Evolutionary conservation across 1,140 invertebrate species (phyloP), one percentile per base, ranked within the genome.

Genomic region (Drosophila sechellia): DNA sequence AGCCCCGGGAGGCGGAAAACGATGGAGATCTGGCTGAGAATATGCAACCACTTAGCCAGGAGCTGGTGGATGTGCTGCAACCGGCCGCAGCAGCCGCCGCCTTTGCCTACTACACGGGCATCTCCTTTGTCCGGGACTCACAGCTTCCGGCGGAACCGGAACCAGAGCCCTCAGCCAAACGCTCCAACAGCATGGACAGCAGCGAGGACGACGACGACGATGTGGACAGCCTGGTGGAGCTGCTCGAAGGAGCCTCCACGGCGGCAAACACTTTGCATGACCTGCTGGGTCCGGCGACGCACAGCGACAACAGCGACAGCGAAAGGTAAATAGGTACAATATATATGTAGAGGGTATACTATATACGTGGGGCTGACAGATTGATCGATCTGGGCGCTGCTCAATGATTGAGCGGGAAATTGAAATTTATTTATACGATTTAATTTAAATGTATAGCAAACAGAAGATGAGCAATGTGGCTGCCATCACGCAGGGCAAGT

Each of bases 401-500:
- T 31, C 3, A 10, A 48, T 10, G 13, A 27, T n/a, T n/a, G 22
- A 27, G 20, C 4, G 10, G 15, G 5, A 43, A 43, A 40, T 40
- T 5, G n/a, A 40, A 43, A 43, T 10, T 17, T 43, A 13, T 25
- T 4, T 12, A 5, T 34, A 10, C 49, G 11, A 31, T 31, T 31
- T 31, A n/a, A 3, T 22, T 10, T 15, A 12, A 60, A 60, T 5
- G 0, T 0, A 3, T 34, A 91, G 90, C 57, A 66, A 60, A 37
- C 72, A 71, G 6, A 91, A 85, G 54, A 45, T 73, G 3, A 85
- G 66, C 71, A 91, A 48, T 56, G 54, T 60, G 12, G 73, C 76
- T 1, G 85, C 90, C 53, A 77, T 91, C 13, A 91, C 90, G 1
- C 83, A 90, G 37, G 92, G 91, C 17, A 91, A 93, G 55, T 98